Percentiles rank a stretch among this genome's conserved stretches.
Evolutionary conservation across 2,113 vertebrate species (phyloP).

Genomic region (Rhinopomastus cyanomelas): DNA sequence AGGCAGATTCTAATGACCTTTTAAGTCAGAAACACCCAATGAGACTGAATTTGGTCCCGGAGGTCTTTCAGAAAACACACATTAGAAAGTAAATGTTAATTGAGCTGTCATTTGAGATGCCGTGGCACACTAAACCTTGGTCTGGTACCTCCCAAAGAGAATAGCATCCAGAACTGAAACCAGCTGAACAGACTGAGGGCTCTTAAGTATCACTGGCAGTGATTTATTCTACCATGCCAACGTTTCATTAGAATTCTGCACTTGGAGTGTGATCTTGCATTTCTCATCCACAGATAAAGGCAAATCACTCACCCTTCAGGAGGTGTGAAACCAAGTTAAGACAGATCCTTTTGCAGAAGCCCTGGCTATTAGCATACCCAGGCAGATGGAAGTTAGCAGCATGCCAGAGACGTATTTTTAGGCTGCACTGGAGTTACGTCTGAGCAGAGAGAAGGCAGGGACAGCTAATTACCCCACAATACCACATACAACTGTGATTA

Average conservation of each 20-base stretch:
- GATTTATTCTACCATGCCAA: background rate
- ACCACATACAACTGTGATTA: background rate
- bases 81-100: conserved; percentile 28
- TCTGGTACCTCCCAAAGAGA: background rate
- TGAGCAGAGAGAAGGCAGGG: background rate
- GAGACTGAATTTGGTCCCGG: conserved; percentile 7
- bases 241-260: background rate
- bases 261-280: background rate
- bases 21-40: background rate
- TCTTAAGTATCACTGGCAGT: background rate
- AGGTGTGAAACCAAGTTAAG: background rate
- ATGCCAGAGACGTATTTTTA: background rate
- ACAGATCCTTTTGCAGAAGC: background rate
- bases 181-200: background rate
- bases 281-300: background rate
- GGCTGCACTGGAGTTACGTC: background rate
- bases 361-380: background rate
- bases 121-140: background rate
- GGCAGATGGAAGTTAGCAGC: background rate
- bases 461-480: background rate
- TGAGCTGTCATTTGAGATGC: conserved; percentile 10
- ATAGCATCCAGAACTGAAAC: background rate
- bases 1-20: conserved; percentile 20
- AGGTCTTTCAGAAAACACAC: background rate
- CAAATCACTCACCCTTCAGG: background rate